Conservation (phyloP, 2,888 invertebrate species). For the Morpho deidamia region DNA sequence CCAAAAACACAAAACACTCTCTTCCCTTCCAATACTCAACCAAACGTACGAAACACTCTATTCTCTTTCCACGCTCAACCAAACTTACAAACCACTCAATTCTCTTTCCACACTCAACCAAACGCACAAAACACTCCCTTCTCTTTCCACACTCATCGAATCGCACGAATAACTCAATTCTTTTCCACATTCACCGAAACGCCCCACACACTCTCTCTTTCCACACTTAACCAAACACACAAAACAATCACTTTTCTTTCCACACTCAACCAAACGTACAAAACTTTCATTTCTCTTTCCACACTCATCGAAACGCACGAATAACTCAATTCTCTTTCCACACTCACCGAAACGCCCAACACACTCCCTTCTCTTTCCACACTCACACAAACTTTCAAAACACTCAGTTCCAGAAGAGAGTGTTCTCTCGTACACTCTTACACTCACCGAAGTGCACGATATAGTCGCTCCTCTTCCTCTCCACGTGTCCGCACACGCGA, state of each 20-base stretch:
- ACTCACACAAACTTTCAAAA: neutral
- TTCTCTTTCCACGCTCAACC: too few species aligned
- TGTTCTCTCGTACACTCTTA: neutral
- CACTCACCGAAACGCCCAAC: neutral
- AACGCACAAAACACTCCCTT: too few species aligned
- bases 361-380: neutral
- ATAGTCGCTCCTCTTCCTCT: constrained; percentile 80
- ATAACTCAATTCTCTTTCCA: neutral
- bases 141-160: too few species aligned
- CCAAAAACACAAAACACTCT: too few species aligned
- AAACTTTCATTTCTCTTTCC: neutral
- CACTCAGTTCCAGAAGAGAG: neutral
- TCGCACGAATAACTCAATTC: too few species aligned
- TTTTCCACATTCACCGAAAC: too few species aligned
- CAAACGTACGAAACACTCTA: too few species aligned
- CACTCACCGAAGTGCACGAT: constrained; percentile 78
- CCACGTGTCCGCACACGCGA: constrained; percentile 82
- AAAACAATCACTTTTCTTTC: too few species aligned
- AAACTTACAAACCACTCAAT: too few species aligned
- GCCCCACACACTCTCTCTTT: too few species aligned
- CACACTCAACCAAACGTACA: too few species aligned
- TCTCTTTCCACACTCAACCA: neutral
- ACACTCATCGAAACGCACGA: neutral
- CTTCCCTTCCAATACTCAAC: neutral
- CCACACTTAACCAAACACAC: too few species aligned